Percentiles rank a stretch among this genome's conserved stretches.
phyloP scores from a whole-genome alignment of 1,140 invertebrate species.

The Cotesia chilonis region DNA sequence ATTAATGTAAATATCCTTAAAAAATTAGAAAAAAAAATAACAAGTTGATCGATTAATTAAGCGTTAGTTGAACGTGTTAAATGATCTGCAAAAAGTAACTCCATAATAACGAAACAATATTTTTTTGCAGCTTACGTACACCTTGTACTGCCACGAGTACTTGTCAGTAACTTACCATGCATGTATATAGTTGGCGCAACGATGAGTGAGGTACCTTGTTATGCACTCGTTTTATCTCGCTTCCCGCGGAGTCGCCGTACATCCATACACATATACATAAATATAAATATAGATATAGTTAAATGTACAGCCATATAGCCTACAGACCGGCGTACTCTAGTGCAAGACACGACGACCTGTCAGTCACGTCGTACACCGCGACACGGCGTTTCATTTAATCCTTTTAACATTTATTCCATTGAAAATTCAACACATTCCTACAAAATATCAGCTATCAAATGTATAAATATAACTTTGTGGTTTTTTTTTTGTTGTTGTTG shows the following conservation, averaged over 20 bases:
- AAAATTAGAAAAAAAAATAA: too few relatives aligned
- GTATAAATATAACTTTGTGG: too few relatives aligned
- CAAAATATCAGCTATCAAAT: too few relatives aligned
- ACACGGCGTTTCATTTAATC: slow-evolving; percentile 30
- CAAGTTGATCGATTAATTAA: too few relatives aligned
- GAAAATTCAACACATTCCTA: background rate
- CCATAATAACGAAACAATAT: background rate
- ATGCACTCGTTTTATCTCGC: slow-evolving; percentile 26
- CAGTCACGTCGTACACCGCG: slow-evolving; percentile 26
- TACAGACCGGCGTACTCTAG: background rate
- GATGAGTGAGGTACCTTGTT: slow-evolving; percentile 21
- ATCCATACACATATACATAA: background rate
- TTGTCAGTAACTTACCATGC: slow-evolving; percentile 7
- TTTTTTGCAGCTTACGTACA: slow-evolving; percentile 3
- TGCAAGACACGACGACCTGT: slow-evolving; percentile 20
- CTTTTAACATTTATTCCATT: slow-evolving; percentile 1
- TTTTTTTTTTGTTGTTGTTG: slow-evolving; percentile 4
- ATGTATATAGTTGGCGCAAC: slow-evolving; percentile 15
- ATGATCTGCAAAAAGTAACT: too few relatives aligned
- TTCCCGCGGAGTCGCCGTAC: background rate
- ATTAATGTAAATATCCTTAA: too few relatives aligned
- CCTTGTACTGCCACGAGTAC: background rate
- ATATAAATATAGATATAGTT: background rate
- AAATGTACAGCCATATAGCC: too few relatives aligned
- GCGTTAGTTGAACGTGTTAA: too few relatives aligned